These are phyloP conservation scores for Tinamus guttatus DNA, from an alignment of 2,113 vertebrate species.

Conservation along the genomic window DNA sequence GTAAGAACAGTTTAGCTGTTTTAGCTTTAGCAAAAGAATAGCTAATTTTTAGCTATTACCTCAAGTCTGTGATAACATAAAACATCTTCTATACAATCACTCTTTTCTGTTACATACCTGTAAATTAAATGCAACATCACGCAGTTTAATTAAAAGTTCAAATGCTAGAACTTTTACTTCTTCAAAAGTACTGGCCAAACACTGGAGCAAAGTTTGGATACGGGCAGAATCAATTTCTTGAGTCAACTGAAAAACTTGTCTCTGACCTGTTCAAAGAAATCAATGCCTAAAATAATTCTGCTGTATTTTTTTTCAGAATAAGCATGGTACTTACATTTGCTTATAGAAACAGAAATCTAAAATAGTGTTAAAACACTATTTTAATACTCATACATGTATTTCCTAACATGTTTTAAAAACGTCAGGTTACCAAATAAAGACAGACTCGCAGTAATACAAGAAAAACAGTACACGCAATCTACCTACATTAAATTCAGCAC, in stretches of 20 bases:
- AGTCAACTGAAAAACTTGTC: conserved; percentile 81
- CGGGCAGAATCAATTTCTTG: conserved; percentile 79
- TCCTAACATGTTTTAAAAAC: neutral
- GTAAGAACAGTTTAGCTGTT: neutral
- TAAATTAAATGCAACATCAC: conserved; percentile 76
- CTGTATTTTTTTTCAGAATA: neutral
- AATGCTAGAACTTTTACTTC: conserved; percentile 92
- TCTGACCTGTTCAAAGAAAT: conserved; percentile 61
- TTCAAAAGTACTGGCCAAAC: conserved; percentile 92
- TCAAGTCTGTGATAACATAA: neutral
- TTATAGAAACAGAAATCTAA: neutral
- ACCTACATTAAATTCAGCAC: neutral
- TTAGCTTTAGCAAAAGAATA: too few species aligned
- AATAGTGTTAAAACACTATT: neutral
- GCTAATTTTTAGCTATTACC: neutral
- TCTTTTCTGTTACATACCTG: conserved; percentile 79
- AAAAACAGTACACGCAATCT: neutral
- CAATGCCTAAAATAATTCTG: neutral
- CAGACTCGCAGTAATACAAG: neutral
- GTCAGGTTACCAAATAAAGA: neutral
- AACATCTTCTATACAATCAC: neutral
- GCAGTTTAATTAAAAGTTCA: conserved; percentile 85
- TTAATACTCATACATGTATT: neutral
- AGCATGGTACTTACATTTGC: neutral
- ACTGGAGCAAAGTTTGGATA: conserved; percentile 86